Evolutionary conservation across 2,888 invertebrate genomes (phyloP).

Genomic region (Atrina japonica): DNA sequence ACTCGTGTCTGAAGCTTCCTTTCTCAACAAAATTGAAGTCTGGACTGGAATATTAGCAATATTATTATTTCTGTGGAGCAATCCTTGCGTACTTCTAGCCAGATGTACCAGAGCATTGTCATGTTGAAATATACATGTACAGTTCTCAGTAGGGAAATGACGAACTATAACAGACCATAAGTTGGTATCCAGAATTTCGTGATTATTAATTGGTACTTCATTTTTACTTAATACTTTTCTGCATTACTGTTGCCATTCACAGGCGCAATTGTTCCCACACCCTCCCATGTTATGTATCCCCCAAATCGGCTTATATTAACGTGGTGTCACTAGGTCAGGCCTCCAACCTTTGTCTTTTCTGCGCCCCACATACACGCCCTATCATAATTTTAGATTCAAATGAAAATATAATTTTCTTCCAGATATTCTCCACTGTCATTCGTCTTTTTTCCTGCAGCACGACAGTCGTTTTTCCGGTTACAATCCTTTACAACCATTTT

Average conservation of each 20-base stretch:
- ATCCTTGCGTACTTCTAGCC: too few relatives aligned
- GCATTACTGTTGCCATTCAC: conserved; percentile 16
- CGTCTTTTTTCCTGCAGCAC: conserved; percentile 6
- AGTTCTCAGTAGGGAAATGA: too few relatives aligned
- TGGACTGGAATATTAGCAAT: conserved; percentile 5
- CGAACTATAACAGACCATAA: too few relatives aligned
- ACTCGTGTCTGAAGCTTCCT: neutral
- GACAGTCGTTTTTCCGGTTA: neutral
- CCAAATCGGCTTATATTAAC: too few relatives aligned
- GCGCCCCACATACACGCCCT: neutral
- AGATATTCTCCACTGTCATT: neutral
- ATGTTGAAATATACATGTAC: neutral
- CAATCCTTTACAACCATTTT: neutral
- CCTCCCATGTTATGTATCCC: conserved; percentile 6
- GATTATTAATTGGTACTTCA: too few relatives aligned
- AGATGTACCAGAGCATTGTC: conserved; percentile 11
- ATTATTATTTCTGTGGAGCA: neutral
- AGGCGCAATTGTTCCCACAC: conserved; percentile 3
- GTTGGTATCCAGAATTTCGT: too few relatives aligned
- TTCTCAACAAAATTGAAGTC: conserved; percentile 8
- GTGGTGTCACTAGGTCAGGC: neutral
- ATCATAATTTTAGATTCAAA: conserved; percentile 1
- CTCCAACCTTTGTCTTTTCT: neutral
- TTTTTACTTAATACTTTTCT: too few relatives aligned
- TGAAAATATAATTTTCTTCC: neutral